Evolutionary conservation across 2,797 vertebrate species (phyloP), one percentile per base, ranked within the genome.

Genomic region (Nyctalus aviator): DNA sequence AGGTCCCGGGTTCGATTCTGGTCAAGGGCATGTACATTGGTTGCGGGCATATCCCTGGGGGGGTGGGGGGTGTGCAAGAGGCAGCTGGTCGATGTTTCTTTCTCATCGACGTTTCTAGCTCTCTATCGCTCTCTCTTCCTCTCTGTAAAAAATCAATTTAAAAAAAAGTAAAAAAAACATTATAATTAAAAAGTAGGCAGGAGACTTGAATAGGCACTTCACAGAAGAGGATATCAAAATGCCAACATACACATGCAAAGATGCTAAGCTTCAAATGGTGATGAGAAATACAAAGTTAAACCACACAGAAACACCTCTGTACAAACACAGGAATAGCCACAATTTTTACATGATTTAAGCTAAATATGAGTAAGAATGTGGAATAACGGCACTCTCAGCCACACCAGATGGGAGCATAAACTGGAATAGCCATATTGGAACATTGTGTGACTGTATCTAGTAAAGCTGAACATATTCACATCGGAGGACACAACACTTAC

Each of bases 331-430:
- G 41, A 41, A 76, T 30, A 32, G 50, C 15, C 57, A 62, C 76
- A 92, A 88, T 85, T 18, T 85, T 18, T 41, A 96, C 77, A 90
- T 79, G 57, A 69, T 14, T 89, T 87, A 82, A 27, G 76, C 8
- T 84, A 66, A 81, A 55, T 59, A 37, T 5, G 57, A 57, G 50
- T 30, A 55, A 35, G 8, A 73, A 71, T 2, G 2, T 46, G 57
- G n/a, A 66, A 23, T 59, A 66, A 93, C 35, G n/a, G 23, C 75
- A 50, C 18, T 46, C 20, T 32, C 35, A 57, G 9, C 66, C 15
- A 53, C 46, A 88, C 18, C 50, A 59, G 62, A 83, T 18, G 55
- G 41, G 48, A 46, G 9, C 18, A 79, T 66, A 89, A 88, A 25
- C 32, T 27, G 57, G 46, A 85, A 85, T 4, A 17, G 30, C 13